Evolutionary conservation across 2,113 vertebrate genomes (phyloP).

Genomic region (Vidua chalybeata): DNA sequence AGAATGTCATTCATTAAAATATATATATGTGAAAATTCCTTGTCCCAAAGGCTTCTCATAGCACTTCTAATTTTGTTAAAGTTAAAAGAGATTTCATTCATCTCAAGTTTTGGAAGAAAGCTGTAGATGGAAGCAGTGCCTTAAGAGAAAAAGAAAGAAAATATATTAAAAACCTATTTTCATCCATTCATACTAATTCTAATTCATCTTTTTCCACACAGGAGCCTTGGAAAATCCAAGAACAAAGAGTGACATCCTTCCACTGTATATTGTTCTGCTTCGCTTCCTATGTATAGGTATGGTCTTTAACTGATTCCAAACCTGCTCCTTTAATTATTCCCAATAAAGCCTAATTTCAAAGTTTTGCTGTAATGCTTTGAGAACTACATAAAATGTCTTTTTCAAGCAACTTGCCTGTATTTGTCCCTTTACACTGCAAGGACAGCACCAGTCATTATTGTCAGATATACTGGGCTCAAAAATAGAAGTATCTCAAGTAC

Average conservation of each 20-base stretch:
- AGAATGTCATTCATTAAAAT: conserved; percentile 29
- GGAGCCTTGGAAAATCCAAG: neutral
- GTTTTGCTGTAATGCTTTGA: neutral
- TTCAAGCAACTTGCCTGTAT: neutral
- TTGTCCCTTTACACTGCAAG: neutral
- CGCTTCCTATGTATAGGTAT: neutral
- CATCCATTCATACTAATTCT: neutral
- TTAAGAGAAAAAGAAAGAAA: neutral
- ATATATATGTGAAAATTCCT: neutral
- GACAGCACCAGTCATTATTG: neutral
- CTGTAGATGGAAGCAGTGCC: conserved; percentile 25
- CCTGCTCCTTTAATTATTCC: neutral
- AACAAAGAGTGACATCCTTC: neutral
- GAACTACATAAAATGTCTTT: neutral
- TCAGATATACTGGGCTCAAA: neutral
- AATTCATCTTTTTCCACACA: neutral
- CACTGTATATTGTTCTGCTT: neutral
- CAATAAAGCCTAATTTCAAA: neutral
- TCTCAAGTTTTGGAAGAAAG: conserved; percentile 28
- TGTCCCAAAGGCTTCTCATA: conserved; percentile 13
- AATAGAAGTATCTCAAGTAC: neutral
- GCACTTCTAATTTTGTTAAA: conserved; percentile 29
- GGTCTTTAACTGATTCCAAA: neutral
- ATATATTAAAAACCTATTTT: neutral
- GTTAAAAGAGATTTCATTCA: conserved; percentile 25